Conservation (phyloP, 2,888 invertebrate genomes). For the Micropterix aruncella region DNA sequence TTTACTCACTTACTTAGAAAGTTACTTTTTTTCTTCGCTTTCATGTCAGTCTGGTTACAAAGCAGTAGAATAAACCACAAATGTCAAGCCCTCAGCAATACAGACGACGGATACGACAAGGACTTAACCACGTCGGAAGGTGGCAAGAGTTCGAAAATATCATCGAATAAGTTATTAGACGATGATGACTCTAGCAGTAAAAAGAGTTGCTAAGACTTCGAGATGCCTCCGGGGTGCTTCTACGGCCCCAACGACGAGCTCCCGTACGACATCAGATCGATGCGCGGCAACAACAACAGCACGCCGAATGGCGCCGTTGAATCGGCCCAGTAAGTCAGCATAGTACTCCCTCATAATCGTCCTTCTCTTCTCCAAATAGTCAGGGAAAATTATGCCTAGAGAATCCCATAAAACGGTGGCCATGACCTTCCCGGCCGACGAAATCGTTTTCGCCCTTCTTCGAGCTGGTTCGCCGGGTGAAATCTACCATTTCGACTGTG, state of each 20-base stretch:
- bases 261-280: constrained; percentile 49
- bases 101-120: constrained; percentile 74
- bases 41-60: constrained; percentile 96
- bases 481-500: no score
- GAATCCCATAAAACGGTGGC: no score
- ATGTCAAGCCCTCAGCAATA: constrained; percentile 75
- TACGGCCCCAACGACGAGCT: constrained; percentile 52
- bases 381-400: no score
- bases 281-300: constrained; percentile 68
- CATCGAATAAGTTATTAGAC: constrained; percentile 50
- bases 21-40: constrained; percentile 16
- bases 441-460: no score
- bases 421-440: no score
- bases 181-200: constrained; percentile 51
- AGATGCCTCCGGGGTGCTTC: constrained; percentile 50
- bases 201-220: constrained; percentile 66
- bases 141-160: constrained; percentile 52
- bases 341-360: no score
- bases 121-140: constrained; percentile 60
- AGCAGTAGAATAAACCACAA: constrained; percentile 96
- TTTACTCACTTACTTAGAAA: no score
- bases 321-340: no score
- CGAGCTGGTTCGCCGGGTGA: no score
- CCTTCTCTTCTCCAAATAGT: no score
- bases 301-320: no score